Conservation (phyloP, 2,888 invertebrate genomes). For the Galeopsomyia nigrocyanea region DNA sequence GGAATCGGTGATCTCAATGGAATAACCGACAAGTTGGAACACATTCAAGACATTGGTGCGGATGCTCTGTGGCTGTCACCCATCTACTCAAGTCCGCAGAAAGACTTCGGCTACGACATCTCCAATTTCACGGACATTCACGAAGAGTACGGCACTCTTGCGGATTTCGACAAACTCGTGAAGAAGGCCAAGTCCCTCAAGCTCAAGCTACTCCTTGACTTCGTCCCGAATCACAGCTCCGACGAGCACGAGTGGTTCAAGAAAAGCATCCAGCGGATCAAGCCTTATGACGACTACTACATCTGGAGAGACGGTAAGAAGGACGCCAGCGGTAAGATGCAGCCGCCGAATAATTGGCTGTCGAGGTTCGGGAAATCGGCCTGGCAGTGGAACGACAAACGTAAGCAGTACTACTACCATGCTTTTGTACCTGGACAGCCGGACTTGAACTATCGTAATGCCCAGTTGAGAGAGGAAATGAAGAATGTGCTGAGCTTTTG, state of each 20-base stretch:
- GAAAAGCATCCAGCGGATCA: conserved; percentile 74
- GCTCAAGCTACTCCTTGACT: conserved; percentile 63
- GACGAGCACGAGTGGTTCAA: conserved; percentile 84
- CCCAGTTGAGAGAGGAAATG: conserved; percentile 69
- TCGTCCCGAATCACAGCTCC: conserved; percentile 76
- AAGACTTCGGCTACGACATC: conserved; percentile 84
- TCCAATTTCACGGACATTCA: conserved; percentile 78
- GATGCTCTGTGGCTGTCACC: conserved; percentile 80
- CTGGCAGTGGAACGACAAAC: conserved; percentile 72
- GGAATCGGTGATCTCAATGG: conserved; percentile 65
- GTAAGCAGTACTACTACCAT: conserved; percentile 75
- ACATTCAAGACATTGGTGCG: conserved; percentile 77
- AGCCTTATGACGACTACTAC: conserved; percentile 79
- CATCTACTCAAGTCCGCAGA: conserved; percentile 82
- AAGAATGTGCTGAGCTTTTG: conserved; percentile 71
- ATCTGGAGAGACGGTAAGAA: conserved; percentile 77
- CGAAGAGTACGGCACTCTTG: conserved; percentile 78
- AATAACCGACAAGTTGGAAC: conserved; percentile 73
- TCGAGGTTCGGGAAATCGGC: conserved; percentile 71
- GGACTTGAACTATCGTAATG: conserved; percentile 75
- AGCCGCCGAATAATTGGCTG: conserved; percentile 70
- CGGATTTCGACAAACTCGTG: conserved; percentile 77
- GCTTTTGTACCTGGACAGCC: conserved; percentile 74
- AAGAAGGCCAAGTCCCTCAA: conserved; percentile 71
- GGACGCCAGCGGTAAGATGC: conserved; percentile 52